A percentile compares a stretch with the other conserved stretches of the same genome.
Conservation (phyloP, 1,140 invertebrate genomes). For the Drosophila punjabiensis region DNA sequence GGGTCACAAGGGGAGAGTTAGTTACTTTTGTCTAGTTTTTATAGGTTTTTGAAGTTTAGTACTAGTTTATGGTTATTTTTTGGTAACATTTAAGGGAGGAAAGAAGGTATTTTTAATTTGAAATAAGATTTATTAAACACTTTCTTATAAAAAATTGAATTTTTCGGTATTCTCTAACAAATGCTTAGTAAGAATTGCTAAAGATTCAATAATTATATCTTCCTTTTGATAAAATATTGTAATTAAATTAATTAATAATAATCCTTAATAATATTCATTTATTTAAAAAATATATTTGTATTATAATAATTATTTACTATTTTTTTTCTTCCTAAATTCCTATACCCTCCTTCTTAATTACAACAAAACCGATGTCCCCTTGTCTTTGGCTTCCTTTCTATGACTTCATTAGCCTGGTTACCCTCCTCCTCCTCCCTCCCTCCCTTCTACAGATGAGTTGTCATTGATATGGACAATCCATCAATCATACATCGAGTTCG, state of each 20-base stretch:
- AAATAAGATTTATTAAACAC: neutral
- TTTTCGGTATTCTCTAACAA: neutral
- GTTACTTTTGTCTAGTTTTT: neutral
- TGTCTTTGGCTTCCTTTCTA: conserved; percentile 17
- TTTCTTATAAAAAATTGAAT: neutral
- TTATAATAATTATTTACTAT: neutral
- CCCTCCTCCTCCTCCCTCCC: neutral
- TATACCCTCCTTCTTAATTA: neutral
- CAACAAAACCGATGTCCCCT: conserved; percentile 4
- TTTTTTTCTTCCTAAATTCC: neutral
- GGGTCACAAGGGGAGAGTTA: neutral
- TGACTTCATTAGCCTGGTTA: conserved; percentile 51
- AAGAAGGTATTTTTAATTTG: neutral
- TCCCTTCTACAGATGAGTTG: conserved; percentile 51
- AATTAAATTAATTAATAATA: too few species aligned
- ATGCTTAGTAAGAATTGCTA: neutral
- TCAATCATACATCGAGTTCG: conserved; percentile 73
- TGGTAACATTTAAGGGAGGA: too few species aligned
- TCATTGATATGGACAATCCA: conserved; percentile 78
- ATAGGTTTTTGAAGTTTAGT: neutral
- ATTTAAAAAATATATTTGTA: neutral
- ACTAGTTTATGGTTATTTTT: neutral
- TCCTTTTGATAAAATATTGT: neutral
- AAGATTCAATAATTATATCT: neutral
- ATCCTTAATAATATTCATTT: too few species aligned